phyloP scores from a whole-genome alignment of 2,888 invertebrate genomes.

The Rhyacophila evoluta region DNA sequence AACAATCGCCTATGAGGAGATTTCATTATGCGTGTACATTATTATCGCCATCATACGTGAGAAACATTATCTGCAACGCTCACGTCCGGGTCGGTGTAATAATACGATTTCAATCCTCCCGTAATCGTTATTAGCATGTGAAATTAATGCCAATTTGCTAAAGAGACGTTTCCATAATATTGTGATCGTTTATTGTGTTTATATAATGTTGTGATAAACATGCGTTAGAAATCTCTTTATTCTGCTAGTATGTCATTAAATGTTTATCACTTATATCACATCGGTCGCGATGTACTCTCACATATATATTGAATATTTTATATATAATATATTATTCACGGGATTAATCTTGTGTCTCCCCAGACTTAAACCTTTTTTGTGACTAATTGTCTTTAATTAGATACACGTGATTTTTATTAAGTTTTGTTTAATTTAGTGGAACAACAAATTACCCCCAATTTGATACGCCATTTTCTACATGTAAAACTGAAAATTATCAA shows the following conservation, averaged over 20 bases:
- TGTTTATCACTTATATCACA: no score
- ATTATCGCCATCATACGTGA: not conserved
- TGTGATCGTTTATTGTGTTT: not conserved
- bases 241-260: not conserved
- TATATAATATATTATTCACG: no score
- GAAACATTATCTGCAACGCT: not conserved
- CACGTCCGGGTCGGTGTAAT: constrained; percentile 9
- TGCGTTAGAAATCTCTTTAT: not conserved
- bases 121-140: not conserved
- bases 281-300: no score
- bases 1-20: not conserved
- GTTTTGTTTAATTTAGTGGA: no score
- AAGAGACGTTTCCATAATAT: not conserved
- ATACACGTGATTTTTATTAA: no score
- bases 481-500: no score
- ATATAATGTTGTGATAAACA: not conserved
- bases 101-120: not conserved
- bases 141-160: constrained; percentile 7
- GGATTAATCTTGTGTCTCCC: no score
- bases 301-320: no score
- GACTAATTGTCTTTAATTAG: no score
- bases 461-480: no score
- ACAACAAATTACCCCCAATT: no score
- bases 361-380: no score
- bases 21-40: constrained; percentile 3